Percentiles rank a stretch among this genome's conserved stretches.
Evolutionary conservation across 30 jellyfish, hydroid and myxozoan species (phyloP).

Genomic region (Turritopsis dohrnii): DNA sequence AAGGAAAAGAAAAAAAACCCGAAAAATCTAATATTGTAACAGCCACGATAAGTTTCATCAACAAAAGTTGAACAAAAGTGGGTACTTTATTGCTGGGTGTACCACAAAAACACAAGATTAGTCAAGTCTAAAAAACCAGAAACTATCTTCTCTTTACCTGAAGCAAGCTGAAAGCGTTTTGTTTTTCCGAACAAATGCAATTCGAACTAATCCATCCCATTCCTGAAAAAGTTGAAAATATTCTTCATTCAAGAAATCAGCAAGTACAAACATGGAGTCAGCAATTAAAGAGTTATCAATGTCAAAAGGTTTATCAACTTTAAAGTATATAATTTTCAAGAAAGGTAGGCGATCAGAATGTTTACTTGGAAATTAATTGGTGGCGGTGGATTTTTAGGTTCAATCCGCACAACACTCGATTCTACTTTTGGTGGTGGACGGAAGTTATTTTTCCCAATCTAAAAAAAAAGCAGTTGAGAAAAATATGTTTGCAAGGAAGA

Average conservation of each 20-base stretch:
- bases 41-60: no score
- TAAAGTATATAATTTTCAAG: no score
- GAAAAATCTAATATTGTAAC: background rate
- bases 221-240: slow-evolving; percentile 39
- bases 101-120: background rate
- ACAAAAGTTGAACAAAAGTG: no score
- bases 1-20: background rate
- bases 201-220: slow-evolving; percentile 98
- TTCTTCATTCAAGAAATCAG: no score
- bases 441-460: slow-evolving; percentile 95
- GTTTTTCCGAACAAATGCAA: slow-evolving; percentile 90
- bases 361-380: slow-evolving; percentile 87
- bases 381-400: slow-evolving; percentile 98
- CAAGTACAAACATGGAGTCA: no score
- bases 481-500: background rate
- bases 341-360: no score
- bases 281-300: no score
- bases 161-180: slow-evolving; percentile 81
- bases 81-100: background rate
- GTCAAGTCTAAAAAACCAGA: no score
- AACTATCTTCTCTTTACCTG: slow-evolving; percentile 45
- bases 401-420: slow-evolving; percentile 94
- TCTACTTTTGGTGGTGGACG: slow-evolving; percentile 99
- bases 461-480: background rate
- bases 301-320: no score